These are phyloP conservation scores for Fratercula arctica DNA, from an alignment of 2,797 vertebrate species.

Conservation along the genomic window DNA sequence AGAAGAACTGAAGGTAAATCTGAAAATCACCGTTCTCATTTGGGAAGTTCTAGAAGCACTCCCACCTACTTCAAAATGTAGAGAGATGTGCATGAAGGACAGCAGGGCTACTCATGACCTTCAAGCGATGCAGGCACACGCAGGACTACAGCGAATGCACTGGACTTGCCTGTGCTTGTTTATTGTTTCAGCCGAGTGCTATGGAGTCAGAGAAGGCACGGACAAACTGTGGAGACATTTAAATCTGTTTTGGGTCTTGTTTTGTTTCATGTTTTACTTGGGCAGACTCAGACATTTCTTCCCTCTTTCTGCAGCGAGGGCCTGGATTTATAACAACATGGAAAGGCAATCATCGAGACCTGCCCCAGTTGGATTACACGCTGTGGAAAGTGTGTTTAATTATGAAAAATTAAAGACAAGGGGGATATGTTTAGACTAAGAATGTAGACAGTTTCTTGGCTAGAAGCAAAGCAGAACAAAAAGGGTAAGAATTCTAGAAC, in stretches of 20 bases:
- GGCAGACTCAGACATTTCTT: constrained; percentile 9
- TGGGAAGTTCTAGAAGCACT: not conserved
- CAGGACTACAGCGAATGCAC: not conserved
- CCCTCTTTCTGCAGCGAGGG: constrained; percentile 36
- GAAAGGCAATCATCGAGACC: constrained; percentile 65
- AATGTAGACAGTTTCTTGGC: constrained; percentile 61
- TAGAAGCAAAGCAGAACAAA: constrained; percentile 55
- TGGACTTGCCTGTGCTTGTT: not conserved
- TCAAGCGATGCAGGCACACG: accelerated
- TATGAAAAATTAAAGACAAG: constrained; percentile 74
- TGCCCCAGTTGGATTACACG: constrained; percentile 45
- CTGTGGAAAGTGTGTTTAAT: constrained; percentile 68
- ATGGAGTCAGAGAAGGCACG: not conserved
- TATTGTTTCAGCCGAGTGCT: not conserved
- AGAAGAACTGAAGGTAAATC: not conserved
- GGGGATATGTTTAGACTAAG: constrained; percentile 68
- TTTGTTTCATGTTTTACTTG: not conserved
- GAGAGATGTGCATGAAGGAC: not conserved
- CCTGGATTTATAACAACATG: constrained; percentile 57
- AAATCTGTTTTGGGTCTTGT: not conserved
- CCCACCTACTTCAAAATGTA: not conserved
- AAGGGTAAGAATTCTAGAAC: constrained; percentile 23
- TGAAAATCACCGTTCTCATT: not conserved
- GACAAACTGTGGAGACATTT: not conserved
- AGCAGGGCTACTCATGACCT: not conserved